A percentile compares a stretch with the other conserved stretches of the same genome.
These are phyloP conservation scores for Zonitis immaculata DNA, from an alignment of 2,888 invertebrate species.

Conservation along the genomic window DNA sequence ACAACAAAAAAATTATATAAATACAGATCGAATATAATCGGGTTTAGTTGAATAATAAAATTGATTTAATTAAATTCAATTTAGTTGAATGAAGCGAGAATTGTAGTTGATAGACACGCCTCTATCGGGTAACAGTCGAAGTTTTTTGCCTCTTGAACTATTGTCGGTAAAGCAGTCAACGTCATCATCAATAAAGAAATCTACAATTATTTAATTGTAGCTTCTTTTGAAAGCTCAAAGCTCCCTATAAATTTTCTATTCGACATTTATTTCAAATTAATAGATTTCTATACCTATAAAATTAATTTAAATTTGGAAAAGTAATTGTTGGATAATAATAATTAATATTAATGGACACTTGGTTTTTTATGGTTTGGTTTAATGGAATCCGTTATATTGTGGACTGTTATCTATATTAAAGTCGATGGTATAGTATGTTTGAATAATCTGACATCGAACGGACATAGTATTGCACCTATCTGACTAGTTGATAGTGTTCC, in stretches of 20 bases:
- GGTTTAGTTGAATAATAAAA: no score
- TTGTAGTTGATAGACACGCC: constrained; percentile 28
- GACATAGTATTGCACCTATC: constrained; percentile 41
- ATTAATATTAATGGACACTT: background rate
- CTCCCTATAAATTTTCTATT: background rate
- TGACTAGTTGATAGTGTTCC: constrained; percentile 45
- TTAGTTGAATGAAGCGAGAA: constrained; percentile 17
- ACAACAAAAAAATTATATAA: no score
- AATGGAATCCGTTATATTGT: background rate
- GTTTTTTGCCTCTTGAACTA: constrained; percentile 33
- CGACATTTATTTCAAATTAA: no score
- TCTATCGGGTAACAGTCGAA: constrained; percentile 43
- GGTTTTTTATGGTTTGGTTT: background rate
- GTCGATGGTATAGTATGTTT: constrained; percentile 28
- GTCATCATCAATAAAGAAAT: constrained; percentile 1
- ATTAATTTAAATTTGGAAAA: no score
- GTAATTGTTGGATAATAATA: background rate
- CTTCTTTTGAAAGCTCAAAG: background rate
- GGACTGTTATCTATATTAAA: constrained; percentile 28
- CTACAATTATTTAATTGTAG: background rate
- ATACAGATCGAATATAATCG: no score
- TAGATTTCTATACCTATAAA: no score
- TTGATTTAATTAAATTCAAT: background rate
- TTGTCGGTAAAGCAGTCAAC: constrained; percentile 43
- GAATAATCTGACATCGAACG: constrained; percentile 38